Percentiles rank a stretch among this genome's conserved stretches.
Evolutionary conservation across 1,140 invertebrate genomes (phyloP).

Genomic region (Sesamia nonagrioides): DNA sequence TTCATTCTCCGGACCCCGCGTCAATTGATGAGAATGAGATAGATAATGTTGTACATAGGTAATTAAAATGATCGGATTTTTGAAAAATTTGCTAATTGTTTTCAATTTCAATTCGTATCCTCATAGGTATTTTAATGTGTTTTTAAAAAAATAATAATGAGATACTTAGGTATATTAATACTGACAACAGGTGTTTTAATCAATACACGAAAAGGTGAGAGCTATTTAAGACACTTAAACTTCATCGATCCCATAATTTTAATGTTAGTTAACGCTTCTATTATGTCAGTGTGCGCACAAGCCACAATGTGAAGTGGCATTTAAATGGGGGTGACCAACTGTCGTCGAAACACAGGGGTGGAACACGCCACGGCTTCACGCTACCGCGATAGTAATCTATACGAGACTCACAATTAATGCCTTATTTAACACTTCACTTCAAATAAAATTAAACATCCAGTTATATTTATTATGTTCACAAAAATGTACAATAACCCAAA

Average conservation of each 20-base stretch:
- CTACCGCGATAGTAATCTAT: constrained; percentile 82
- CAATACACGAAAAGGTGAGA: not conserved
- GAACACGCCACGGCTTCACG: constrained; percentile 79
- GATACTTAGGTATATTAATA: too few species aligned
- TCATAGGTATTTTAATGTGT: too few species aligned
- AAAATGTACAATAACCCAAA: not conserved
- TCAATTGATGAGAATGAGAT: constrained; percentile 80
- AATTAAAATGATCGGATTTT: constrained; percentile 52
- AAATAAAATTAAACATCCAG: constrained; percentile 52
- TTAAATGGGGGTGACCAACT: constrained; percentile 86
- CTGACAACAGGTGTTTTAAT: too few species aligned
- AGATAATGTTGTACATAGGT: constrained; percentile 61
- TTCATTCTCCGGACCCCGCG: constrained; percentile 78
- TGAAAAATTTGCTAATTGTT: too few species aligned
- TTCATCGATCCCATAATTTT: constrained; percentile 66
- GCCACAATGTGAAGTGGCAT: constrained; percentile 85
- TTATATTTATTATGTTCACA: constrained; percentile 17
- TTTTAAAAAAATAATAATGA: too few species aligned
- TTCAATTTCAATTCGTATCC: too few species aligned
- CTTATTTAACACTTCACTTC: constrained; percentile 75
- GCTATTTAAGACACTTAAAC: constrained; percentile 27
- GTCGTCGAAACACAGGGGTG: constrained; percentile 79
- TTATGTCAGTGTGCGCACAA: constrained; percentile 80
- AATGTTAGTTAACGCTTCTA: constrained; percentile 73
- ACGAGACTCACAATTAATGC: constrained; percentile 78